These are phyloP conservation scores for Gavia stellata DNA, from an alignment of 2,113 vertebrate genomes.

Conservation along the genomic window DNA sequence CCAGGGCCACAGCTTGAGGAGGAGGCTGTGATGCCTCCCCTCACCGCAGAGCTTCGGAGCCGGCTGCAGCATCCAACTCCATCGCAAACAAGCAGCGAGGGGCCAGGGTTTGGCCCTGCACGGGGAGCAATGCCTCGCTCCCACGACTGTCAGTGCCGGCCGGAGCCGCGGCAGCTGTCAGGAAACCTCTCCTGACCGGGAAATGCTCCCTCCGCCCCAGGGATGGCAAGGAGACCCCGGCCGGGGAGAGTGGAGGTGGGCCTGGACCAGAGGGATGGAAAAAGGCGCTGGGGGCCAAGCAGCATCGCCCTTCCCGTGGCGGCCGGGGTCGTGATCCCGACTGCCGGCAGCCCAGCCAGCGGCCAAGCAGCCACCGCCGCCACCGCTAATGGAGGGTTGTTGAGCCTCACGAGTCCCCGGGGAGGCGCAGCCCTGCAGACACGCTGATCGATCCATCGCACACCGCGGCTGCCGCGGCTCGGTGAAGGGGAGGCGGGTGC, in stretches of 20 bases:
- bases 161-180: background rate
- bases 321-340: accelerated
- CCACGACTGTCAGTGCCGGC: background rate
- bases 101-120: background rate
- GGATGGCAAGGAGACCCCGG: background rate
- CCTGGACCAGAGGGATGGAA: background rate
- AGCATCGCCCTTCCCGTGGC: background rate
- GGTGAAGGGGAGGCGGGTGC: no score
- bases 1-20: accelerated
- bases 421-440: background rate
- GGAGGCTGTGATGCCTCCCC: background rate
- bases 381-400: background rate
- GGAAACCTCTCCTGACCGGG: conserved; percentile 8
- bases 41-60: accelerated
- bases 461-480: background rate
- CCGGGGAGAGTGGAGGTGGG: background rate
- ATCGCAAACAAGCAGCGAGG: accelerated
- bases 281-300: background rate
- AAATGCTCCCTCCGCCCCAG: background rate
- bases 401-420: background rate
- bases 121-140: background rate
- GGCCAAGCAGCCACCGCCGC: background rate
- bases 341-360: background rate
- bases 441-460: background rate
- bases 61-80: background rate